Conservation (phyloP, 2,797 vertebrate species). For the Pangasius mekongensis region DNA sequence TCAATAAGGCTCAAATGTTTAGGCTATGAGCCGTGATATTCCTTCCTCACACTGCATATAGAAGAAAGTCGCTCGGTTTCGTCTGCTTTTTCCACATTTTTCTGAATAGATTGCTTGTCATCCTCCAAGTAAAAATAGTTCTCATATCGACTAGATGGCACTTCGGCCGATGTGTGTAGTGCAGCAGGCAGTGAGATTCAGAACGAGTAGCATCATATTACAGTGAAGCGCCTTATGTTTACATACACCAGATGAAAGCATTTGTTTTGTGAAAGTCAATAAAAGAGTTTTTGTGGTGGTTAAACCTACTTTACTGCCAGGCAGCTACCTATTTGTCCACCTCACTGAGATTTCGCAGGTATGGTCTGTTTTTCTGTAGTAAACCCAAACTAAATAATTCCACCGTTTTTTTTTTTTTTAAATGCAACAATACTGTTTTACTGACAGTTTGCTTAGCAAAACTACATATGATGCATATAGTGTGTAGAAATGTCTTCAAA, state of each 20-base stretch:
- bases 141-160: not conserved
- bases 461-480: not conserved
- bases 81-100: too few relatives aligned
- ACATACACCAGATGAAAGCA: not conserved
- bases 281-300: not conserved
- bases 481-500: not conserved
- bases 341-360: not conserved
- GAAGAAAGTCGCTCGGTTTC: not conserved
- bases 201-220: not conserved
- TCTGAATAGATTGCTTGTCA: not conserved
- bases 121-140: not conserved
- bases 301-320: not conserved
- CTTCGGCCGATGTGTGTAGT: not conserved
- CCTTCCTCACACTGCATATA: too few relatives aligned
- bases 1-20: too few relatives aligned
- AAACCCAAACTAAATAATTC: too few relatives aligned
- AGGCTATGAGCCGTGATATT: too few relatives aligned
- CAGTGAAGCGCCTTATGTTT: not conserved
- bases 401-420: too few relatives aligned
- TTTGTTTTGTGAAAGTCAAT: not conserved
- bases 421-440: too few relatives aligned
- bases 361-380: not conserved
- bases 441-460: too few relatives aligned
- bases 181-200: not conserved
- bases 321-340: not conserved